phyloP scores from a whole-genome alignment of 2,113 vertebrate genomes.

The Heterotis niloticus region DNA sequence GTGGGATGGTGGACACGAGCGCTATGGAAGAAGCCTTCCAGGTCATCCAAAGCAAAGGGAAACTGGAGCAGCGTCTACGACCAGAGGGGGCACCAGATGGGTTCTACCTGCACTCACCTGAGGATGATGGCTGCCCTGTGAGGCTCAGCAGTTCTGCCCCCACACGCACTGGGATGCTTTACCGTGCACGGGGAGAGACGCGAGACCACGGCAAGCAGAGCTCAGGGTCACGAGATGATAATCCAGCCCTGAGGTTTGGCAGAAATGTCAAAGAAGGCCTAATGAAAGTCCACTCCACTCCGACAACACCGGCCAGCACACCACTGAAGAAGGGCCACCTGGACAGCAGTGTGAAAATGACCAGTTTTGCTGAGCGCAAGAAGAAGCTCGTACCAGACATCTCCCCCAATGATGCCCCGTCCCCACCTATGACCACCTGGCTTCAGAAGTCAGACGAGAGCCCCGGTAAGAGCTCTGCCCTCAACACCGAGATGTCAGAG shows the following conservation, averaged over 20 bases:
- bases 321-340: slow-evolving; percentile 10
- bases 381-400: slow-evolving; percentile 53
- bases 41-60: slow-evolving; percentile 63
- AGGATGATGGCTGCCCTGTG: slow-evolving; percentile 41
- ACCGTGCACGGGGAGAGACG: slow-evolving; percentile 48
- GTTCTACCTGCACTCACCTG: slow-evolving; percentile 79
- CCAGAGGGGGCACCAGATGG: slow-evolving; percentile 82
- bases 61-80: slow-evolving; percentile 69
- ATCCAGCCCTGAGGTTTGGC: slow-evolving; percentile 64
- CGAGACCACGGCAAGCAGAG: slow-evolving; percentile 26
- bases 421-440: slow-evolving; percentile 40
- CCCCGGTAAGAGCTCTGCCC: slow-evolving; percentile 62
- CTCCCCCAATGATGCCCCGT: slow-evolving; percentile 40
- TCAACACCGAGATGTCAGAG: slow-evolving; percentile 73
- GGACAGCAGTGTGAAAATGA: slow-evolving; percentile 71
- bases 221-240: slow-evolving; percentile 57
- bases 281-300: slow-evolving; percentile 50
- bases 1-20: slow-evolving; percentile 66
- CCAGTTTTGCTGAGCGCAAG: slow-evolving; percentile 73
- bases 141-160: slow-evolving; percentile 68
- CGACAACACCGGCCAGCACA: slow-evolving; percentile 47
- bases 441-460: slow-evolving; percentile 47
- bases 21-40: slow-evolving; percentile 81
- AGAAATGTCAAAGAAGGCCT: slow-evolving; percentile 62
- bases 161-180: slow-evolving; percentile 53